Evolutionary conservation across 2,888 invertebrate species (phyloP), one percentile per base, ranked within the genome.

Genomic region (Boloria selene): DNA sequence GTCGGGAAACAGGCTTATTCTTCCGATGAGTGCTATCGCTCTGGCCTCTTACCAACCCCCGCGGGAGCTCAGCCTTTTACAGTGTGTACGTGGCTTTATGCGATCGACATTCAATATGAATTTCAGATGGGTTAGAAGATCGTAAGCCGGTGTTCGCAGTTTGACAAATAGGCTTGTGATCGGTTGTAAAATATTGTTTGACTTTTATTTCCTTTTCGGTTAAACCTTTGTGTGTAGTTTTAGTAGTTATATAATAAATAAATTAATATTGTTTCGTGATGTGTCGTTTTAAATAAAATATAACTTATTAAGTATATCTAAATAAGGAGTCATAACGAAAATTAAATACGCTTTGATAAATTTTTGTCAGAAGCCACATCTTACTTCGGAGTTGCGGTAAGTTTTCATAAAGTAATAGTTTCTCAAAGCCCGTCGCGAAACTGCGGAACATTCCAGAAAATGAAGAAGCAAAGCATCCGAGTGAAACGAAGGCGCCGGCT

Each of bases 1-100:
- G 88, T 84, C 86, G 90, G 87, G 87, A 92, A 92, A 91, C 92
- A 91, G 83, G 92, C 92, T 92, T 92, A 92, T 90, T 90, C 89
- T 83, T 82, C 78, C 87, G 87, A 89, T 89, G 90, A 89, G 90
- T 89, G 89, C 87, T 88, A 86, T 86, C 83, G 81, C 77, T 83
- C 82, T 83, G 87, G 87, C 87, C 88, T 88, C 85, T 87, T 59
- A 80, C 80, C 79, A 77, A 72, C 78, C 80, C 85, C 87, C 85
- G 77, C 75, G 87, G 88, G 89, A 85, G 84, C 83, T 85, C 81
- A 87, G 86, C 87, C 88, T 90, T 88, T 89, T 86, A 88, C 88
- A 85, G 85, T 84, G 85, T 85, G 85, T 87, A 85, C 83, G 77
- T 79, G 82, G 83, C 87, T 88, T 88, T 88, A 85, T 87, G 75